Percentiles rank a stretch among this genome's conserved stretches.
These are phyloP conservation scores for Oxyura jamaicensis DNA, from an alignment of 2,113 vertebrate genomes.

Conservation along the genomic window DNA sequence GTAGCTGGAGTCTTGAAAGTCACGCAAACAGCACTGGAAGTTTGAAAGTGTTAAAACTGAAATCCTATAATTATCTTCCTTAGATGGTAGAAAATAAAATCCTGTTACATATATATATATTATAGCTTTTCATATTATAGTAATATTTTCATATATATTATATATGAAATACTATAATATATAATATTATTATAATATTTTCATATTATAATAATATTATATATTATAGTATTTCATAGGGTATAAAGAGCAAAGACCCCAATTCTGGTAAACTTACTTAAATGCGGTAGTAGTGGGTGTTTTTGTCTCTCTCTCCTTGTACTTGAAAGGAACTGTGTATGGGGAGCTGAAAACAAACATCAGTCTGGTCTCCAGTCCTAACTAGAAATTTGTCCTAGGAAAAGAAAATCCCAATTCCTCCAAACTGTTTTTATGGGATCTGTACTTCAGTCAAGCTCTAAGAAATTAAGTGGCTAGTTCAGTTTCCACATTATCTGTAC, in stretches of 20 bases:
- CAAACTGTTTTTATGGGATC: not conserved
- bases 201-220: too few species aligned
- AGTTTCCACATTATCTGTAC: not conserved
- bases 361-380: not conserved
- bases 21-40: not conserved
- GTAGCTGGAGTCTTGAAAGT: not conserved
- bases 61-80: not conserved
- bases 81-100: not conserved
- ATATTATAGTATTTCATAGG: accelerated
- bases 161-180: too few species aligned
- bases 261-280: not conserved
- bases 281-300: accelerated
- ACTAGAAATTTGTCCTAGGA: not conserved
- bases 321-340: not conserved
- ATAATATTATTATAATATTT: too few species aligned
- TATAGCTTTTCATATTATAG: too few species aligned
- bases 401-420: not conserved
- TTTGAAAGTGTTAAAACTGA: not conserved
- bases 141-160: too few species aligned
- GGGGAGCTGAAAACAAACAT: not conserved
- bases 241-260: not conserved
- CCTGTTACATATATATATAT: not conserved
- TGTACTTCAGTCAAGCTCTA: not conserved
- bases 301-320: not conserved
- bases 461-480: not conserved